A percentile compares a stretch with the other conserved stretches of the same genome.
phyloP scores from a whole-genome alignment of 2,888 invertebrate genomes.

The Stenotaenia linearis region DNA sequence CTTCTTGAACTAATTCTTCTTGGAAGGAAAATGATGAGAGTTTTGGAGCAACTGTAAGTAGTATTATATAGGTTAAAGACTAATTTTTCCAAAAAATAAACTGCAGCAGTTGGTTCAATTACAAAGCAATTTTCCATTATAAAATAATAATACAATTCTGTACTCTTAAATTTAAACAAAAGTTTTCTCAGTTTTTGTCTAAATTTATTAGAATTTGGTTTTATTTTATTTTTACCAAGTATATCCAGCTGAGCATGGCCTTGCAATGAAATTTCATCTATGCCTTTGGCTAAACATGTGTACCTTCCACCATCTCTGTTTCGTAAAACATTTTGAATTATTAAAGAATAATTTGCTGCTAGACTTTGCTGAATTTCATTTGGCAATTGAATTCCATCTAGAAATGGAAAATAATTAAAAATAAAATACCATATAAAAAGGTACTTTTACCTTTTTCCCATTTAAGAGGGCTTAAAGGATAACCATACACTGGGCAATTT shows the following conservation, averaged over 20 bases:
- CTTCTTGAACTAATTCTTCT: conserved; percentile 9
- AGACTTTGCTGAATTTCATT: background rate
- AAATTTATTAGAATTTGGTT: too few species aligned
- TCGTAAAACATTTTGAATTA: background rate
- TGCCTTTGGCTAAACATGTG: background rate
- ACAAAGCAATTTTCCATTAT: too few species aligned
- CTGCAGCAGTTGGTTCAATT: too few species aligned
- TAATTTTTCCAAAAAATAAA: too few species aligned
- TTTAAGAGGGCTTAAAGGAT: background rate
- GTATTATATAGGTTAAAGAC: too few species aligned
- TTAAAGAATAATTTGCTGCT: background rate
- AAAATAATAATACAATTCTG: too few species aligned
- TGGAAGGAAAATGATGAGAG: background rate
- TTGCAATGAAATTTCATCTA: background rate
- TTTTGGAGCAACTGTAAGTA: background rate
- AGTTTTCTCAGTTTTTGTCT: too few species aligned
- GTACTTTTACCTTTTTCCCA: background rate
- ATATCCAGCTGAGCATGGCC: background rate
- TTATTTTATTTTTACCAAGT: background rate
- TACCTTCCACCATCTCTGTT: background rate
- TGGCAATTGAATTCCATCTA: background rate
- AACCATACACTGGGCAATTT: background rate
- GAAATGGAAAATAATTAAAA: background rate
- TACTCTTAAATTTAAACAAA: too few species aligned
- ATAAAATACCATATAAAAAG: background rate